A percentile compares a stretch with the other conserved stretches of the same genome.
These are phyloP conservation scores for Erynnis tages DNA, from an alignment of 2,888 invertebrate species.

Conservation along the genomic window DNA sequence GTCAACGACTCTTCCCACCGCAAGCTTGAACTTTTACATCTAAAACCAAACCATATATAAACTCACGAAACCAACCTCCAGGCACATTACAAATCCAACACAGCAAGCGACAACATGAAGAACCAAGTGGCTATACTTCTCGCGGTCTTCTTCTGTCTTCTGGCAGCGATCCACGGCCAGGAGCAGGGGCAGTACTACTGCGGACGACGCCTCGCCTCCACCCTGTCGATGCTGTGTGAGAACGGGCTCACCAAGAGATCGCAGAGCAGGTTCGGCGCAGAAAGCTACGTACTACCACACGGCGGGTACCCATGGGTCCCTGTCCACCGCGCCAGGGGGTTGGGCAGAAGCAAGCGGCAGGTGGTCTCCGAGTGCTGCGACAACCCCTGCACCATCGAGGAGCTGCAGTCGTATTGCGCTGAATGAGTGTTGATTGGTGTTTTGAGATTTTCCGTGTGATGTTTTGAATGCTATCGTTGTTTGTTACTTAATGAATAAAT, in stretches of 20 bases:
- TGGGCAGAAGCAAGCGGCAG: slow-evolving; percentile 42
- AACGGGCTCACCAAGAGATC: slow-evolving; percentile 32
- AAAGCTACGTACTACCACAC: too few relatives aligned
- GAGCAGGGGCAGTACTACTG: slow-evolving; percentile 23
- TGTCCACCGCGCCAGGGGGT: slow-evolving; percentile 33
- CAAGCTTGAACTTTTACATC: background rate
- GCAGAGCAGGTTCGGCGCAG: background rate
- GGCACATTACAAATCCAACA: background rate
- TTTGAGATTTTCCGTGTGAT: background rate
- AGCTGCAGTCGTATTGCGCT: slow-evolving; percentile 43
- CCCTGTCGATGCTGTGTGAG: slow-evolving; percentile 34
- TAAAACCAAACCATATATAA: background rate
- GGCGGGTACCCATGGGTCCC: slow-evolving; percentile 38
- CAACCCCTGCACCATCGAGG: slow-evolving; percentile 42
- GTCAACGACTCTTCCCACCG: background rate
- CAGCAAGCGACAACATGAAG: slow-evolving; percentile 14
- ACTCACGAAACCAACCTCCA: background rate
- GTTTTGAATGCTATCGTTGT: too few relatives aligned
- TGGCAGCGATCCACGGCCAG: slow-evolving; percentile 13
- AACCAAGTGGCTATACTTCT: slow-evolving; percentile 3
- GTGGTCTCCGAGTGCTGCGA: slow-evolving; percentile 48
- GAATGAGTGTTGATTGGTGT: background rate
- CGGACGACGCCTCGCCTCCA: slow-evolving; percentile 8
- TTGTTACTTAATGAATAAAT: too few relatives aligned
- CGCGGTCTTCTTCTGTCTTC: slow-evolving; percentile 2